A percentile compares a stretch with the other conserved stretches of the same genome.
Evolutionary conservation across 2,797 vertebrate genomes (phyloP).

Genomic region (Apogon talboti): DNA sequence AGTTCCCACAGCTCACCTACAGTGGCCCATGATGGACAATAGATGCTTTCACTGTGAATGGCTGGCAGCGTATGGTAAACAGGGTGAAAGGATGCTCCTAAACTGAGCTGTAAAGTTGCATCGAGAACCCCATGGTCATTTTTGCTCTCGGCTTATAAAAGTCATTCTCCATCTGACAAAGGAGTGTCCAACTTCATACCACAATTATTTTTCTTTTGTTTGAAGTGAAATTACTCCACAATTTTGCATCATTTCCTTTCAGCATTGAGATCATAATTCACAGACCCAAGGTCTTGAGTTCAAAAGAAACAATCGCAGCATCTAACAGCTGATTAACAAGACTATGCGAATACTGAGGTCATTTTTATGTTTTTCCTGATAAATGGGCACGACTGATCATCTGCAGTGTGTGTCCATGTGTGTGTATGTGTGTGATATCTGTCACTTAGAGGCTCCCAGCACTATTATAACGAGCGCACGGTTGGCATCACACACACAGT

Average conservation of each 20-base stretch:
- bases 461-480: slow-evolving; percentile 80
- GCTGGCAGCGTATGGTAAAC: slow-evolving; percentile 39
- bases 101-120: slow-evolving; percentile 31
- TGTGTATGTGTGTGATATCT: slow-evolving; percentile 69
- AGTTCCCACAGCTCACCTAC: slow-evolving; percentile 68
- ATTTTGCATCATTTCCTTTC: not conserved
- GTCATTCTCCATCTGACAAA: slow-evolving; percentile 7
- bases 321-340: slow-evolving; percentile 27
- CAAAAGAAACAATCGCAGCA: not conserved
- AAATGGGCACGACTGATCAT: slow-evolving; percentile 63
- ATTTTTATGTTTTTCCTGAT: slow-evolving; percentile 43
- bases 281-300: slow-evolving; percentile 24
- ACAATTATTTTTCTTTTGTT: not conserved
- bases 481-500: slow-evolving; percentile 75
- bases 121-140: slow-evolving; percentile 16
- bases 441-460: slow-evolving; percentile 78
- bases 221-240: not conserved
- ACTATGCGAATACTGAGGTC: slow-evolving; percentile 46
- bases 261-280: slow-evolving; percentile 9
- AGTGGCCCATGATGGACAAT: slow-evolving; percentile 55
- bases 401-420: slow-evolving; percentile 33
- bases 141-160: not conserved
- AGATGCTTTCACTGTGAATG: slow-evolving; percentile 63
- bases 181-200: slow-evolving; percentile 1
- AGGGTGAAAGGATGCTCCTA: slow-evolving; percentile 40